Percentiles rank a stretch among this genome's conserved stretches.
phyloP scores from a whole-genome alignment of 1,140 invertebrate genomes.

The Drosophila subpulchrella region DNA sequence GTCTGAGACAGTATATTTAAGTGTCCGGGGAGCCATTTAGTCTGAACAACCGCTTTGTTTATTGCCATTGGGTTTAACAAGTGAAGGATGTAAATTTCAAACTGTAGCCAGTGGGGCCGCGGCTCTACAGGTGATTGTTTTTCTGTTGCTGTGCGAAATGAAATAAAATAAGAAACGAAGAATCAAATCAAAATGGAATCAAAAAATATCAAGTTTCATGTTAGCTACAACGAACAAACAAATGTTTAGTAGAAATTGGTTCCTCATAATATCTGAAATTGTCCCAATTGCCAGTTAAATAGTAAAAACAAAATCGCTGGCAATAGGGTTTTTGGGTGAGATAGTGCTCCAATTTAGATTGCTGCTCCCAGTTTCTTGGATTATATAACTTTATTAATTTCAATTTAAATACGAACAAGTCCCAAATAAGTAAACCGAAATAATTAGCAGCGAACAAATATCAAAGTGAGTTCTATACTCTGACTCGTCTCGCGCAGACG shows the following conservation, averaged over 20 bases:
- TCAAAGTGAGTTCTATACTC: conserved; percentile 35
- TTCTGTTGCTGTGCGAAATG: conserved; percentile 65
- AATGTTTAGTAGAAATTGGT: conserved; percentile 23
- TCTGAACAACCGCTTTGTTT: conserved; percentile 29
- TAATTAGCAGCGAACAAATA: conserved; percentile 46
- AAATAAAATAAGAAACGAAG: conserved; percentile 41
- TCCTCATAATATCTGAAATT: conserved; percentile 21
- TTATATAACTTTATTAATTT: conserved; percentile 75
- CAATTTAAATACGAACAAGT: conserved; percentile 55
- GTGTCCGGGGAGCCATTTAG: conserved; percentile 16
- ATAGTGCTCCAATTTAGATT: conserved; percentile 16
- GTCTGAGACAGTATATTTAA: conserved; percentile 15
- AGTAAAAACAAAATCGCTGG: neutral
- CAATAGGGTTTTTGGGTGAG: conserved; percentile 8
- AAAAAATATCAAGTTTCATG: conserved; percentile 18
- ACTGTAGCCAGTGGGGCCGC: conserved; percentile 23
- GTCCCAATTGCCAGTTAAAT: conserved; percentile 7
- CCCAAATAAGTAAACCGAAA: conserved; percentile 54
- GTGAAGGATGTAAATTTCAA: conserved; percentile 35
- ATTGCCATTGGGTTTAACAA: conserved; percentile 48
- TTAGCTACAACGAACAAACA: conserved; percentile 31
- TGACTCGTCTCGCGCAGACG: conserved; percentile 1
- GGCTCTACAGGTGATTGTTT: conserved; percentile 63
- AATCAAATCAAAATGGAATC: conserved; percentile 44
- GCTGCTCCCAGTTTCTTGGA: conserved; percentile 29